Percentiles rank a stretch among this genome's conserved stretches.
These are phyloP conservation scores for Nothobranchius furzeri DNA, from an alignment of 2,113 vertebrate genomes.

Conservation along the genomic window DNA sequence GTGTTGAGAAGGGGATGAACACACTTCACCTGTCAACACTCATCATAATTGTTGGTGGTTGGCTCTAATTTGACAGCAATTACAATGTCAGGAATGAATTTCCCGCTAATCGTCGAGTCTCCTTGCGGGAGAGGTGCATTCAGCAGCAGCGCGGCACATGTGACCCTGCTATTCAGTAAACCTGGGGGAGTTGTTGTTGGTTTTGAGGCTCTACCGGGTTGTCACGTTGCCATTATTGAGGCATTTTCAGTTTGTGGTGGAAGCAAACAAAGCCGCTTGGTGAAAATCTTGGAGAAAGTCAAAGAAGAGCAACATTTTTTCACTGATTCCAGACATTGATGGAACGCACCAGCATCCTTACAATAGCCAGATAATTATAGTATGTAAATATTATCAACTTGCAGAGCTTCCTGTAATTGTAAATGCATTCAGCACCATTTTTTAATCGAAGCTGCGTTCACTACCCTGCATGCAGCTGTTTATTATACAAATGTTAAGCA, in stretches of 20 bases:
- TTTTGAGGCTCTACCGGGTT: slow-evolving; percentile 34
- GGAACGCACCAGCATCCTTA: slow-evolving; percentile 27
- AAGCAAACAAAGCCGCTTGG: slow-evolving; percentile 29
- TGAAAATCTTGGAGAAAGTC: slow-evolving; percentile 38
- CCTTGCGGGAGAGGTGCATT: slow-evolving; percentile 11
- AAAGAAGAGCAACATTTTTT: slow-evolving; percentile 27
- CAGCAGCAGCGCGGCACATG: slow-evolving; percentile 5
- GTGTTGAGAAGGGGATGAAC: neutral
- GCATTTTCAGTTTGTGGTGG: slow-evolving; percentile 9
- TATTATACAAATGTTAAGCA: slow-evolving; percentile 64
- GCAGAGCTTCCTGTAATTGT: slow-evolving; percentile 44
- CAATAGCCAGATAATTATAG: slow-evolving; percentile 36
- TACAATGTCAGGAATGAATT: slow-evolving; percentile 54
- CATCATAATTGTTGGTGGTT: slow-evolving; percentile 55
- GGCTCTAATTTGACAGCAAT: slow-evolving; percentile 70
- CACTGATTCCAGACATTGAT: slow-evolving; percentile 40
- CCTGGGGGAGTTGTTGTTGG: slow-evolving; percentile 19
- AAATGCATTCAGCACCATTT: slow-evolving; percentile 34
- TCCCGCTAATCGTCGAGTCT: slow-evolving; percentile 40
- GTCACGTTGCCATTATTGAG: slow-evolving; percentile 34
- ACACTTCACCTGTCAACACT: slow-evolving; percentile 48
- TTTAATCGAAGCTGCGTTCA: slow-evolving; percentile 40
- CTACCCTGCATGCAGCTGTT: slow-evolving; percentile 53
- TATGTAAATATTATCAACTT: slow-evolving; percentile 59
- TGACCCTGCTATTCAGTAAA: slow-evolving; percentile 2